Evolutionary conservation across 1,140 invertebrate species (phyloP).

Genomic region (Palaemon carinicauda): DNA sequence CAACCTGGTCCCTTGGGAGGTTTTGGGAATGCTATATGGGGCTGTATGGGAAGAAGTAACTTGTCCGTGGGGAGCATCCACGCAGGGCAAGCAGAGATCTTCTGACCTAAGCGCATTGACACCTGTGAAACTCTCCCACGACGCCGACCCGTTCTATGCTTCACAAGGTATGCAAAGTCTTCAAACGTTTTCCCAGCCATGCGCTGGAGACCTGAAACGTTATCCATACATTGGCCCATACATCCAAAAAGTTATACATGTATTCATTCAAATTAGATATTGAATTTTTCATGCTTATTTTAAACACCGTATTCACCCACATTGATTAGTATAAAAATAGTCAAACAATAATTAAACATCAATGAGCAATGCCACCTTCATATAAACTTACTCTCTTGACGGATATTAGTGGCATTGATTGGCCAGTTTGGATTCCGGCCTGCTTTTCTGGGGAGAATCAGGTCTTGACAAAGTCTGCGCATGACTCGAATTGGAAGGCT

Average conservation of each 20-base stretch:
- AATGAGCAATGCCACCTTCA: background rate
- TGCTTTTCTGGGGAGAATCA: slow-evolving; percentile 84
- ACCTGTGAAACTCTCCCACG: slow-evolving; percentile 46
- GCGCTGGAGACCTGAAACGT: slow-evolving; percentile 51
- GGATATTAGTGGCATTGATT: slow-evolving; percentile 84
- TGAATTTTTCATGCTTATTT: too few relatives aligned
- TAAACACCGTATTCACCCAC: too few relatives aligned
- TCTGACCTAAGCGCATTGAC: slow-evolving; percentile 44
- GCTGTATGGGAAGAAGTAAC: slow-evolving; percentile 76
- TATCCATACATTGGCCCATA: slow-evolving; percentile 28
- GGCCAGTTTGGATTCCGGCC: slow-evolving; percentile 87
- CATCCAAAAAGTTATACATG: slow-evolving; percentile 6
- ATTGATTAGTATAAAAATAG: too few relatives aligned
- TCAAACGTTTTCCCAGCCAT: slow-evolving; percentile 54
- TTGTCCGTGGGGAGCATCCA: slow-evolving; percentile 84
- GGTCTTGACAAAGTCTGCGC: slow-evolving; percentile 81
- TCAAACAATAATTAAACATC: background rate
- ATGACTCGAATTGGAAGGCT: slow-evolving; percentile 77
- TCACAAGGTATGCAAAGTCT: slow-evolving; percentile 53
- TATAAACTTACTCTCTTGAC: slow-evolving; percentile 78
- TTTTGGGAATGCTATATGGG: slow-evolving; percentile 83
- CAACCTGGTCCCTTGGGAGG: slow-evolving; percentile 82
- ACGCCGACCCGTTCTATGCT: slow-evolving; percentile 49
- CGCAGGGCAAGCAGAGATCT: slow-evolving; percentile 68
- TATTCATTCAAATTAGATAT: background rate